A percentile compares a stretch with the other conserved stretches of the same genome.
These are phyloP conservation scores for Ganaspis sp. DNA, from an alignment of 1,140 invertebrate species.

Conservation along the genomic window DNA sequence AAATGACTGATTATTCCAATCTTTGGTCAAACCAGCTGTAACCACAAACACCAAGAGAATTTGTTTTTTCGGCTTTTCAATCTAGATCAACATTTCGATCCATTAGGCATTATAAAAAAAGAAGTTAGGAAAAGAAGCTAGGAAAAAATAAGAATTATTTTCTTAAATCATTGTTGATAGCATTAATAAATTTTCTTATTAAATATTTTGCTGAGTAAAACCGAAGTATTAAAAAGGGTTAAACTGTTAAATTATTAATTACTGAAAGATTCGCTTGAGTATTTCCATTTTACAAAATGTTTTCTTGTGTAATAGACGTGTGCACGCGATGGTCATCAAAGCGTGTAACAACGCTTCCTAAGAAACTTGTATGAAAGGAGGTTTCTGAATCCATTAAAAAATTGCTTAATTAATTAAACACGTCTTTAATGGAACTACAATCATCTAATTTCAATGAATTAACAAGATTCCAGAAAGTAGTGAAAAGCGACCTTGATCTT, in stretches of 20 bases:
- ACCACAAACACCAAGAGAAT: background rate
- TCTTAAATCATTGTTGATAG: too few relatives aligned
- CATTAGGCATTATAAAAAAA: too few relatives aligned
- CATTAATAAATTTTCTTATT: too few relatives aligned
- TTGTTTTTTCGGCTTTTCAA: background rate
- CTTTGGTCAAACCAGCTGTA: background rate
- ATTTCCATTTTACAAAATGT: background rate
- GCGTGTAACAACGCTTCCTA: background rate
- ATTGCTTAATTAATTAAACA: background rate
- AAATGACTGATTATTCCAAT: conserved; percentile 3
- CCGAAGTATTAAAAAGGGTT: background rate
- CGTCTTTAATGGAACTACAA: background rate
- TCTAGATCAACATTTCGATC: too few relatives aligned
- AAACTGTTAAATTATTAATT: background rate
- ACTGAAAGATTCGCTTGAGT: background rate
- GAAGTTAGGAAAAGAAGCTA: too few relatives aligned
- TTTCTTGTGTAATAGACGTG: background rate
- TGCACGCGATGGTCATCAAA: conserved; percentile 4
- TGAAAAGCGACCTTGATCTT: background rate
- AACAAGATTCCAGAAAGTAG: background rate
- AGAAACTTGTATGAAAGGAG: background rate
- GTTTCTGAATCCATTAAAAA: background rate
- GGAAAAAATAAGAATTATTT: too few relatives aligned
- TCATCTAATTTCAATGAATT: background rate
- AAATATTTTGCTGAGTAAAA: background rate